Evolutionary conservation across 2,888 invertebrate species (phyloP).

Genomic region (Acrocyrtus sp.): DNA sequence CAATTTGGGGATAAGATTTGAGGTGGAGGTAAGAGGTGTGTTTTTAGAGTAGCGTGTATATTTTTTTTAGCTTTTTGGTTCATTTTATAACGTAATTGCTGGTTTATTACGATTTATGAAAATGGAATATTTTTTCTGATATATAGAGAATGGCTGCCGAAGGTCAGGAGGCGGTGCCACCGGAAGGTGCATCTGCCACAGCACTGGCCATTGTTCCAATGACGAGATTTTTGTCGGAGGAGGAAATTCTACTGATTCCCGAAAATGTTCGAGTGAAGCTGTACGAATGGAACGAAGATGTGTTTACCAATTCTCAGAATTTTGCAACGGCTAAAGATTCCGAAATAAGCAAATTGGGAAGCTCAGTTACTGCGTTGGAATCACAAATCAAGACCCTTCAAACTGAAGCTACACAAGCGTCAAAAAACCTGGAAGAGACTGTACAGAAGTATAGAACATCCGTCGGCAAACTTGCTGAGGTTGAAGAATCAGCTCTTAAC

Average conservation of each 20-base stretch:
- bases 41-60: too few relatives aligned
- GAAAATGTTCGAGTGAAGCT: conserved; percentile 28
- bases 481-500: conserved; percentile 23
- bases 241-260: conserved; percentile 24
- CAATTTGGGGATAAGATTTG: too few relatives aligned
- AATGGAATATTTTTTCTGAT: too few relatives aligned
- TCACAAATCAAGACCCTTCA: not conserved
- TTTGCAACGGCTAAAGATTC: conserved; percentile 7
- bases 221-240: conserved; percentile 27
- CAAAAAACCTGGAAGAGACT: conserved; percentile 30
- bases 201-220: not conserved
- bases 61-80: too few relatives aligned
- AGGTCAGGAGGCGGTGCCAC: conserved; percentile 5
- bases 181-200: not conserved
- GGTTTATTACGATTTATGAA: too few relatives aligned
- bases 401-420: conserved; percentile 12
- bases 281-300: conserved; percentile 22
- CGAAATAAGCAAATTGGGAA: conserved; percentile 4
- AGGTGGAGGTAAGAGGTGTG: too few relatives aligned
- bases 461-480: conserved; percentile 19
- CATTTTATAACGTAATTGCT: too few relatives aligned
- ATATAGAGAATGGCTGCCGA: not conserved
- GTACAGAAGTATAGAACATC: conserved; percentile 22
- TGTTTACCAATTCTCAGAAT: not conserved
- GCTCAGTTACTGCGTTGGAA: not conserved